phyloP scores from a whole-genome alignment of 2,113 vertebrate species.

The Chinchilla lanigera region DNA sequence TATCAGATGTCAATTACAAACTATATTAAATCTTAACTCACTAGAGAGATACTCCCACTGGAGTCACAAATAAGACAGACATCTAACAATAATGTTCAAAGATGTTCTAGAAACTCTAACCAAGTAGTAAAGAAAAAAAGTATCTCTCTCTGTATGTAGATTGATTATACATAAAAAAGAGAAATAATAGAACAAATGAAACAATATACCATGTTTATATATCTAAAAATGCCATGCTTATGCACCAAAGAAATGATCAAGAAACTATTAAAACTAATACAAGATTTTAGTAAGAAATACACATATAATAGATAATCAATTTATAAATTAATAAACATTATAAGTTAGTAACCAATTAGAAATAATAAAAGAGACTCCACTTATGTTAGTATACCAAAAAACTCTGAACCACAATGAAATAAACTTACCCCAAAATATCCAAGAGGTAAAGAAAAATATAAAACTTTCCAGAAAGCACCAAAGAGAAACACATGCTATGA shows the following conservation, averaged over 20 bases:
- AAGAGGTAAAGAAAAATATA: slow-evolving; percentile 15
- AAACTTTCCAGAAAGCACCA: background rate
- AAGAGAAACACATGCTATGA: background rate
- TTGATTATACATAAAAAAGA: background rate
- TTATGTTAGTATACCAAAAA: background rate
- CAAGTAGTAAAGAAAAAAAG: background rate
- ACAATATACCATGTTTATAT: background rate
- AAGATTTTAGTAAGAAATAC: background rate
- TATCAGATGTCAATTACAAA: slow-evolving; percentile 7
- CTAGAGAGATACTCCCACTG: background rate
- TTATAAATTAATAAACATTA: slow-evolving; percentile 1
- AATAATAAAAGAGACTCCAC: background rate
- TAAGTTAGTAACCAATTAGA: background rate
- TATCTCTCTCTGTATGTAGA: background rate
- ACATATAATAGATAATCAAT: background rate
- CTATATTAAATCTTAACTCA: slow-evolving; percentile 45
- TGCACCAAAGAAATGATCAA: background rate
- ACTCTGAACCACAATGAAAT: background rate
- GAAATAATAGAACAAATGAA: background rate
- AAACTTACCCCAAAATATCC: background rate
- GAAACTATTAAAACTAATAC: background rate
- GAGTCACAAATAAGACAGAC: slow-evolving; percentile 37
- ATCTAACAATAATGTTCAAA: background rate
- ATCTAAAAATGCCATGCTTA: background rate
- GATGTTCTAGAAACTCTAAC: background rate